Percentiles rank a stretch among this genome's conserved stretches.
phyloP scores from a whole-genome alignment of 2,113 vertebrate genomes.

The Dicrurus megarhynchus region DNA sequence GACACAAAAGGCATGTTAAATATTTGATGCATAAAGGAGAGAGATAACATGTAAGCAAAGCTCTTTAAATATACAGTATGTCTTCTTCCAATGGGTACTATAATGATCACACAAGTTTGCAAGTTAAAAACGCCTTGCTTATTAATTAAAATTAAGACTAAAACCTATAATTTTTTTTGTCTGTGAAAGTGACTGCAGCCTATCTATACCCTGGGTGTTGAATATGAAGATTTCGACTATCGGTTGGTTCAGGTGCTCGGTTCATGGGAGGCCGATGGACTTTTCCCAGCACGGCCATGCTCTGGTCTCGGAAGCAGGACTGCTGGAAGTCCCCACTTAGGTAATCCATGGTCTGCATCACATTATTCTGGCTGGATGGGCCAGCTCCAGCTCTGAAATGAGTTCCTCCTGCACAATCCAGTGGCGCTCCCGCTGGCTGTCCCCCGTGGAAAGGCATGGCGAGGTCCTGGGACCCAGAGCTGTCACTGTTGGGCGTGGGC shows the following conservation, averaged over 20 bases:
- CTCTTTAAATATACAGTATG: slow-evolving; percentile 27
- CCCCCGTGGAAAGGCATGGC: slow-evolving; percentile 89
- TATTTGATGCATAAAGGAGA: slow-evolving; percentile 25
- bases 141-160: slow-evolving; percentile 79
- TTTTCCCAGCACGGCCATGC: slow-evolving; percentile 92
- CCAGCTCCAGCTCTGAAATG: slow-evolving; percentile 89
- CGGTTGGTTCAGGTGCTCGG: slow-evolving; percentile 87
- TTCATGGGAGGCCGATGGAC: slow-evolving; percentile 90
- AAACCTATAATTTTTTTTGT: slow-evolving; percentile 61
- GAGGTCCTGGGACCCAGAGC: slow-evolving; percentile 97
- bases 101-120: slow-evolving; percentile 79
- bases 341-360: slow-evolving; percentile 98
- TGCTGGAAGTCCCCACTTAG: slow-evolving; percentile 95
- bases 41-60: slow-evolving; percentile 9
- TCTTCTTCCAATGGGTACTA: slow-evolving; percentile 44
- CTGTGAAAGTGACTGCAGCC: slow-evolving; percentile 78
- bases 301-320: slow-evolving; percentile 97
- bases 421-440: slow-evolving; percentile 80
- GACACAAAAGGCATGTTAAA: slow-evolving; percentile 46
- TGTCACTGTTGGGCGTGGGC: slow-evolving; percentile 98
- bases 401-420: slow-evolving; percentile 88
- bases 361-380: slow-evolving; percentile 85
- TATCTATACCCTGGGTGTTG: slow-evolving; percentile 99
- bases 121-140: slow-evolving; percentile 76
- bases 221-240: slow-evolving; percentile 91